A percentile compares a stretch with the other conserved stretches of the same genome.
phyloP scores from a whole-genome alignment of 2,888 invertebrate species.

The Bedellia somnulentella region DNA sequence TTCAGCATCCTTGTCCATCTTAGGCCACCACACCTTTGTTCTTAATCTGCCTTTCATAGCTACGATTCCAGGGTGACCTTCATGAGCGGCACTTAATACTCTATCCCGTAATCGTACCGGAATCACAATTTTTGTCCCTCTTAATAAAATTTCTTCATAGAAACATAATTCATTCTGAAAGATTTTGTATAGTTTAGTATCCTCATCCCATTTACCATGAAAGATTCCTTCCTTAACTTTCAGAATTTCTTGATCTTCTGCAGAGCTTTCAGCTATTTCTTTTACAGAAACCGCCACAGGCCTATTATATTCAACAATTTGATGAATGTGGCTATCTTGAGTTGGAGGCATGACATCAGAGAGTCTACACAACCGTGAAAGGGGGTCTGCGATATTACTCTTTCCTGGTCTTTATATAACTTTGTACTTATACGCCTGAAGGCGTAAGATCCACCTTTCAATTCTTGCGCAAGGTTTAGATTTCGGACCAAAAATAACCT shows the following conservation, averaged over 20 bases:
- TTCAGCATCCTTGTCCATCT: slow-evolving; percentile 1
- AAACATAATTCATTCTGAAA: slow-evolving; percentile 18
- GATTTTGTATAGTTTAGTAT: slow-evolving; percentile 6
- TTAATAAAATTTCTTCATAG: slow-evolving; percentile 11
- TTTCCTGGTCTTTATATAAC: slow-evolving; percentile 16
- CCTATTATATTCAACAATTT: background rate
- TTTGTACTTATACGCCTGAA: no score
- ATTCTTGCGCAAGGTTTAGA: slow-evolving; percentile 20
- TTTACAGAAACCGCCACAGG: slow-evolving; percentile 1
- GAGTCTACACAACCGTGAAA: slow-evolving; percentile 11
- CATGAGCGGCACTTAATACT: slow-evolving; percentile 15
- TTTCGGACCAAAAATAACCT: slow-evolving; percentile 15
- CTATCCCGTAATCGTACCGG: slow-evolving; percentile 5
- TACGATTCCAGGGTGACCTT: slow-evolving; percentile 23
- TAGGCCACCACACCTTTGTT: slow-evolving; percentile 5
- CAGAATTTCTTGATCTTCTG: background rate
- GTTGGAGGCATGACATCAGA: background rate
- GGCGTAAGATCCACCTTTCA: slow-evolving; percentile 22
- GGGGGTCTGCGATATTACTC: slow-evolving; percentile 15
- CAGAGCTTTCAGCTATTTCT: background rate
- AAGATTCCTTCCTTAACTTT: slow-evolving; percentile 2
- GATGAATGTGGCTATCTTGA: background rate
- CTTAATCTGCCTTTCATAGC: slow-evolving; percentile 6
- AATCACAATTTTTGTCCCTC: slow-evolving; percentile 13
- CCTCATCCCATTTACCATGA: slow-evolving; percentile 4